Percentiles rank a stretch among this genome's conserved stretches.
Evolutionary conservation across 1,140 invertebrate genomes (phyloP).

Genomic region (Drosophila simulans): DNA sequence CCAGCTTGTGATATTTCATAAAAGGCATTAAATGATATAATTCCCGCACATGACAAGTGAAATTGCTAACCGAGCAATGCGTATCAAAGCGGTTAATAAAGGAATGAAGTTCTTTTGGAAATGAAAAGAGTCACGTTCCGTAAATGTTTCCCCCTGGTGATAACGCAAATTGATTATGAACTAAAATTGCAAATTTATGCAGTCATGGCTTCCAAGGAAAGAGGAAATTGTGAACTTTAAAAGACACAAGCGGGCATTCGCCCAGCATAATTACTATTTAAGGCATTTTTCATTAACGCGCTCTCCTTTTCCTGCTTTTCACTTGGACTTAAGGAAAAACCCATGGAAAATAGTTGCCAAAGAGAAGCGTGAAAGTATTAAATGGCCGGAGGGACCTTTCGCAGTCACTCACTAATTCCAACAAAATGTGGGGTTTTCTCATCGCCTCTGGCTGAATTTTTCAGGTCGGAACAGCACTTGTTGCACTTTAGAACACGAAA

Average conservation of each 20-base stretch:
- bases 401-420: conserved; percentile 1
- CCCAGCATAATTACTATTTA: conserved; percentile 35
- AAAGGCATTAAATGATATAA: conserved; percentile 57
- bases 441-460: conserved; percentile 12
- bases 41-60: conserved; percentile 27
- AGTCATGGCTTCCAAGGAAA: conserved; percentile 6
- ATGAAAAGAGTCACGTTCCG: conserved; percentile 54
- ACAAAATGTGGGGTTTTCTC: conserved; percentile 13
- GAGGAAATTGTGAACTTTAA: conserved; percentile 10
- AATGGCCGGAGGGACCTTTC: conserved; percentile 18
- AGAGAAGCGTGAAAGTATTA: conserved; percentile 37
- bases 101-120: conserved; percentile 13
- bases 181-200: conserved; percentile 31
- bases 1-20: conserved; percentile 38
- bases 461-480: conserved; percentile 34
- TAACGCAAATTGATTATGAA: conserved; percentile 58
- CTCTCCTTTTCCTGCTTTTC: conserved; percentile 6
- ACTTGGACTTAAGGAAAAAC: conserved; percentile 1
- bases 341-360: conserved; percentile 23
- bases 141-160: conserved; percentile 30
- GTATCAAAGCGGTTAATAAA: conserved; percentile 13
- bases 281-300: conserved; percentile 8
- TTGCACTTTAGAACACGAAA: conserved; percentile 32
- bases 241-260: conserved; percentile 20
- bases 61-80: conserved; percentile 49